phyloP scores from a whole-genome alignment of 1,140 invertebrate genomes.

The Anoplophora glabripennis region DNA sequence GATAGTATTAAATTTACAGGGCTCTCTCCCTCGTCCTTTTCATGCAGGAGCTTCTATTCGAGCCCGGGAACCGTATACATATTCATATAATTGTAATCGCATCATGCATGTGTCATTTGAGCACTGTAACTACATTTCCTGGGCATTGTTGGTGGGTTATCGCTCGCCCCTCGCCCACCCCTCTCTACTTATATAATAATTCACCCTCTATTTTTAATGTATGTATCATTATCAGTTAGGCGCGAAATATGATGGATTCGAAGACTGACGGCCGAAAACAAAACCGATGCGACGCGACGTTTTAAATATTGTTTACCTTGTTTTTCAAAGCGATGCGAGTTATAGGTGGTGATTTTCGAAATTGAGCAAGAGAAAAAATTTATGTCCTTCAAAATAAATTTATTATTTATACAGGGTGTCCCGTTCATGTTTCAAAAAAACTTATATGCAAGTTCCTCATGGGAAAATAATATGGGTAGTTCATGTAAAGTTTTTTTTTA shows the following conservation, averaged over 20 bases:
- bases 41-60: neutral
- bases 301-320: constrained; percentile 1
- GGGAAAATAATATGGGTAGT: no score
- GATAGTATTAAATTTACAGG: constrained; percentile 25
- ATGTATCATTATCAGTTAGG: constrained; percentile 30
- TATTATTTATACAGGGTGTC: constrained; percentile 5
- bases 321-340: neutral
- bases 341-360: constrained; percentile 5
- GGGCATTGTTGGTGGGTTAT: constrained; percentile 41
- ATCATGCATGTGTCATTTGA: constrained; percentile 48
- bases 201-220: constrained; percentile 34
- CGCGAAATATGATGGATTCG: constrained; percentile 24
- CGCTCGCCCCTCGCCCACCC: constrained; percentile 29
- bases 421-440: no score
- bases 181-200: constrained; percentile 27
- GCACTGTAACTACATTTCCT: constrained; percentile 45
- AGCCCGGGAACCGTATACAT: constrained; percentile 31
- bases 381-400: neutral
- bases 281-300: constrained; percentile 6
- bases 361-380: neutral
- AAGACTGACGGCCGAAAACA: constrained; percentile 15
- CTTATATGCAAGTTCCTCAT: no score
- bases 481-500: no score
- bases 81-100: constrained; percentile 46
- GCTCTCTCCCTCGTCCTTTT: constrained; percentile 16